Evolutionary conservation across 2,888 invertebrate genomes (phyloP).

Genomic region (Halocaridina rubra): DNA sequence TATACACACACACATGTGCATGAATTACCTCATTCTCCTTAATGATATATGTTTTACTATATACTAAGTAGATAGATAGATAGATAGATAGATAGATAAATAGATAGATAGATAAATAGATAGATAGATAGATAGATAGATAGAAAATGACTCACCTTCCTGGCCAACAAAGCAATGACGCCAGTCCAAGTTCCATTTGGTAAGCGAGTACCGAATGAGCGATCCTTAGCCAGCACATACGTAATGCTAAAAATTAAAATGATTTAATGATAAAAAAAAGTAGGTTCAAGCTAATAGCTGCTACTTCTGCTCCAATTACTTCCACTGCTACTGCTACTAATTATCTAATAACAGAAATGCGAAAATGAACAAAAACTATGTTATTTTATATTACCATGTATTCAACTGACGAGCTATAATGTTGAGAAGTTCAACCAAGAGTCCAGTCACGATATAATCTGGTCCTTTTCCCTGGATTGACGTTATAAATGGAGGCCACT

Average conservation of each 20-base stretch:
- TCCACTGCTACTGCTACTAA: too few relatives aligned
- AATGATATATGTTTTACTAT: too few relatives aligned
- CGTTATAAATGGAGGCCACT: background rate
- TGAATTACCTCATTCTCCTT: too few relatives aligned
- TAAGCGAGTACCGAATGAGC: background rate
- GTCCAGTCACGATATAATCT: background rate
- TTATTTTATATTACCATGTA: background rate
- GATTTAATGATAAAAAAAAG: background rate
- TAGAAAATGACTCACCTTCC: background rate
- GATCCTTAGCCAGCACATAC: background rate
- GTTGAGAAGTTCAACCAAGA: background rate
- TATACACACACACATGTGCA: too few relatives aligned
- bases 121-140: too few relatives aligned
- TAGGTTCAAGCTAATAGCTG: background rate
- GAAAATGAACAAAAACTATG: background rate
- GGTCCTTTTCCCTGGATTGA: background rate
- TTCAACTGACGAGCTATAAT: background rate
- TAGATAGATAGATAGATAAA: too few relatives aligned
- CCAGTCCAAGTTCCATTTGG: slow-evolving; percentile 10
- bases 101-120: too few relatives aligned
- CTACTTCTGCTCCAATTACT: too few relatives aligned
- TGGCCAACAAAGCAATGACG: background rate
- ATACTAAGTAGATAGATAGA: too few relatives aligned
- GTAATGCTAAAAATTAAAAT: too few relatives aligned
- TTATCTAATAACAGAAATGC: too few relatives aligned